Percentiles rank a stretch among this genome's conserved stretches.
Conservation (phyloP, 37 sponge, comb jelly and placozoan genomes). For the Halisarca cf. caerulea region DNA sequence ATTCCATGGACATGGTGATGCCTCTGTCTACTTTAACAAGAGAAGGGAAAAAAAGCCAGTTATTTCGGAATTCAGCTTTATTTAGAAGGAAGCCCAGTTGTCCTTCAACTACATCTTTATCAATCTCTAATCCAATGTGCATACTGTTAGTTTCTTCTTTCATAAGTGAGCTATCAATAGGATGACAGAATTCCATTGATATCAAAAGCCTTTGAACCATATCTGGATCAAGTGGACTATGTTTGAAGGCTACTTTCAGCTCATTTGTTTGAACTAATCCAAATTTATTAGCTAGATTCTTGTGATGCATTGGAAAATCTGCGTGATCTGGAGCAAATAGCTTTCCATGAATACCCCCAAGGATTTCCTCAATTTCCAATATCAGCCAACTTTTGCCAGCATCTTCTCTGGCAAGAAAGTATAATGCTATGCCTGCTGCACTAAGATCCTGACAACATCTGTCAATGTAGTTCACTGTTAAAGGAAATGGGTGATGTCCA, state of each 20-base stretch:
- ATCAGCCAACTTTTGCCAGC: background rate
- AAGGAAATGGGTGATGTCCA: background rate
- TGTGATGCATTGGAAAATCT: background rate
- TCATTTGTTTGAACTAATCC: background rate
- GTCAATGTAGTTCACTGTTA: background rate
- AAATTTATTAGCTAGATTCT: background rate
- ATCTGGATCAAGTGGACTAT: background rate
- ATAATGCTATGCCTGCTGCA: background rate
- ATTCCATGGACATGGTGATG: too few relatives aligned
- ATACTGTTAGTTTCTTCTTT: background rate
- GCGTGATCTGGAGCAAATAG: background rate
- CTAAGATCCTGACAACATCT: background rate
- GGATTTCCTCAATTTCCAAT: background rate
- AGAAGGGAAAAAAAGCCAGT: background rate
- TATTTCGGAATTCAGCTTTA: background rate
- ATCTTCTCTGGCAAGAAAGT: background rate
- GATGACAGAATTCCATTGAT: constrained; percentile 13
- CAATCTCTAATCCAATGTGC: background rate
- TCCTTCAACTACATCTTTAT: too few relatives aligned
- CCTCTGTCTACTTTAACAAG: background rate
- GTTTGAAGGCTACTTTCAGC: background rate
- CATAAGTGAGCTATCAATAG: background rate
- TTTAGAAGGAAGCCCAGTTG: too few relatives aligned
- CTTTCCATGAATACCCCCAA: background rate
- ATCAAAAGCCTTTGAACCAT: background rate